Evolutionary conservation across 1,140 invertebrate genomes (phyloP), one percentile per base, ranked within the genome.

Genomic region (Drosophila sucinea): DNA sequence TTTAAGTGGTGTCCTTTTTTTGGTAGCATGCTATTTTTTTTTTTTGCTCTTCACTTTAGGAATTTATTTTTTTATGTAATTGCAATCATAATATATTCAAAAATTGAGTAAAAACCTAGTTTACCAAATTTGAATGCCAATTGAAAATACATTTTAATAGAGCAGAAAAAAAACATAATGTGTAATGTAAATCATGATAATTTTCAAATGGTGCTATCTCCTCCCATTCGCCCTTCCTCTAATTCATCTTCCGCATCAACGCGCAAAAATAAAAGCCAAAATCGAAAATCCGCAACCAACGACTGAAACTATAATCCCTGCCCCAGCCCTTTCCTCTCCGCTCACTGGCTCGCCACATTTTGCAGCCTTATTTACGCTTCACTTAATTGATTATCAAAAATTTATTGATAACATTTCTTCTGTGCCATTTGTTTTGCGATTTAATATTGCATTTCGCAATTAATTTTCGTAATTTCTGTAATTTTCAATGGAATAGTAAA

Each of bases 331-430:
- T 25, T 27, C 27, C 17, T 40, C 40, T 8, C 11, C 33, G 3
- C 17, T 47, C 40, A 30, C 38, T 58, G 62, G 67, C 64, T 60
- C 4, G 44, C 44, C 44, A 51, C 44, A 51, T 51, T 51, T 27
- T 51, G 44, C 25, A 51, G 76, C 72, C 65, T 60, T 67, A 73
- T 82, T 82, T 40, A 82, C 79, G 79, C 78, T 81, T 78, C 74
- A 82, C 51, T 81, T 76, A 75, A 79, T 79, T 82, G 69, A 82
- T 82, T 82, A 82, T 82, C 65, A 70, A 58, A 67, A 67, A 81
- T 83, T 83, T 83, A 79, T 83, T 70, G 79, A 77, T 81, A 77
- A 65, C 58, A 70, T 70, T 77, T 55, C 69, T 65, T 65, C 55
- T 67, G 32, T 79, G 58, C 55, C 62, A 66, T 79, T 81, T 63